A percentile compares a stretch with the other conserved stretches of the same genome.
These are phyloP conservation scores for Sepioteuthis lessoniana DNA, from an alignment of 2,888 invertebrate species.

Conservation along the genomic window DNA sequence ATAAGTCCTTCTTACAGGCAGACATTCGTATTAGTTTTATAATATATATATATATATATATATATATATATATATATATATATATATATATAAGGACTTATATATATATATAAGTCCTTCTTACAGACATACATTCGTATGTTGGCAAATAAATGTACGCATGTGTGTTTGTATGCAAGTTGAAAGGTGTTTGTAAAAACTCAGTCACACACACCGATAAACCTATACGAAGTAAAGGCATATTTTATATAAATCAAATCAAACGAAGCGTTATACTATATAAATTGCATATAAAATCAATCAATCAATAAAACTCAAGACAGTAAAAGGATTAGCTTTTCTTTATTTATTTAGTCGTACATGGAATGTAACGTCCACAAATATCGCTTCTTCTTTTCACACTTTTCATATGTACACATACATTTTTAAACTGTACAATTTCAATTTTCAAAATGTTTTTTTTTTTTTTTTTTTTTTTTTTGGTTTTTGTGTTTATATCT, in stretches of 20 bases:
- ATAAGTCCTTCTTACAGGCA: too few species aligned
- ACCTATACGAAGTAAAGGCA: too few species aligned
- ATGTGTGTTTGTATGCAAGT: too few species aligned
- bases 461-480: neutral
- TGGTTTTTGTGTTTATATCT: neutral
- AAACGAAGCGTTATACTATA: neutral
- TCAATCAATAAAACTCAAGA: neutral
- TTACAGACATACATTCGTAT: too few species aligned
- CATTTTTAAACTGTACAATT: neutral
- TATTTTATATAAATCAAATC: neutral
- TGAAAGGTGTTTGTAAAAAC: too few species aligned
- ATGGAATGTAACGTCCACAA: conserved; percentile 33
- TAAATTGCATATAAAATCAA: neutral
- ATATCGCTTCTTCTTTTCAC: neutral
- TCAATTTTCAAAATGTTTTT: neutral
- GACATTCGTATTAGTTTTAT: too few species aligned
- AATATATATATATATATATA: too few species aligned
- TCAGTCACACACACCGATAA: too few species aligned
- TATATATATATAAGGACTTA: too few species aligned
- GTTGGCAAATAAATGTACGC: too few species aligned
- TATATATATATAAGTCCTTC: too few species aligned
- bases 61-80: too few species aligned
- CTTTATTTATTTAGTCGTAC: neutral
- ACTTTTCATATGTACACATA: conserved; percentile 17
- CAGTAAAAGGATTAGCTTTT: neutral